Evolutionary conservation across 2,797 vertebrate genomes (phyloP).

Genomic region (Paramormyrops hopkinsi): DNA sequence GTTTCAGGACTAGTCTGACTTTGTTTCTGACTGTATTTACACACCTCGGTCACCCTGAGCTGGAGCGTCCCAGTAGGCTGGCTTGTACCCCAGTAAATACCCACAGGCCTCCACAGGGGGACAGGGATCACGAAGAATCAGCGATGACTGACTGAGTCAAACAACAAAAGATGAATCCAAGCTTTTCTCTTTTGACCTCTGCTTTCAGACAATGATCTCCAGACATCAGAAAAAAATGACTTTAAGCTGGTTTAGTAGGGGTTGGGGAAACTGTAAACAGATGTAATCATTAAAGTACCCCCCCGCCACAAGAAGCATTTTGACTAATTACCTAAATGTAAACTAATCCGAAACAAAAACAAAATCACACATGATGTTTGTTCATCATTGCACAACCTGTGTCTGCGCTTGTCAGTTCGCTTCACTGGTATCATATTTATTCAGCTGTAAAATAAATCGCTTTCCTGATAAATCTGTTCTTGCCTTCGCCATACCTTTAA

Average conservation of each 20-base stretch:
- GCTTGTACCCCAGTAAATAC: not conserved
- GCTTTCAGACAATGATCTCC: not conserved
- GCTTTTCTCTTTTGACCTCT: constrained; percentile 5
- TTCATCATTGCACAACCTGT: not conserved
- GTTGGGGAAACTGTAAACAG: not conserved
- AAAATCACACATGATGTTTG: not conserved
- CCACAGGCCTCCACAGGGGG: not conserved
- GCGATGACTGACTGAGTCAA: constrained; percentile 11
- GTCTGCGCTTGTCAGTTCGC: not conserved
- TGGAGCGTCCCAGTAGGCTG: not conserved
- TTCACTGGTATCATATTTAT: not conserved
- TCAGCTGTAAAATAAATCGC: not conserved
- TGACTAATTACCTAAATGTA: not conserved
- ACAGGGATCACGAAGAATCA: not conserved
- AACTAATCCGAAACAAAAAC: not conserved
- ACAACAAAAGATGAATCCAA: constrained; percentile 20
- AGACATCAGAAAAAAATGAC: not conserved
- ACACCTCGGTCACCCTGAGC: not conserved
- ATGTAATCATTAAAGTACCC: not conserved
- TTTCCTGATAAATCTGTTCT: constrained; percentile 6
- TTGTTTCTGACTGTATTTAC: not conserved
- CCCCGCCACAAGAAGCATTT: not conserved
- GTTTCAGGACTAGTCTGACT: not conserved
- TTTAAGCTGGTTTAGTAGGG: not conserved
- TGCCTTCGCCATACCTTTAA: not conserved